A percentile compares a stretch with the other conserved stretches of the same genome.
Evolutionary conservation across 2,888 invertebrate genomes (phyloP).

Genomic region (Erpobdella octoculata): DNA sequence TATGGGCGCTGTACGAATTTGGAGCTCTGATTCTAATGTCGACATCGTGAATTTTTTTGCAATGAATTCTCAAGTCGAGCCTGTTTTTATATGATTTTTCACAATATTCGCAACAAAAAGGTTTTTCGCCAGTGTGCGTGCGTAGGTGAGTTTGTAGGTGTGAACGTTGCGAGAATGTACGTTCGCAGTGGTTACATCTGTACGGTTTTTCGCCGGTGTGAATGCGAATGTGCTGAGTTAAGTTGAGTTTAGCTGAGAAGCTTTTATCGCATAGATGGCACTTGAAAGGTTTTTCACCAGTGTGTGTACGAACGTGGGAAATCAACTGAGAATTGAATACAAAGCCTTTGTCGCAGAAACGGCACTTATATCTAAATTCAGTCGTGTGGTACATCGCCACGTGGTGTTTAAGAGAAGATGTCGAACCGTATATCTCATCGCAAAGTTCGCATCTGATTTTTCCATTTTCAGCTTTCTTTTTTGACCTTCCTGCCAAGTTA

Average conservation of each 20-base stretch:
- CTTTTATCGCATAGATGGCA: constrained; percentile 15
- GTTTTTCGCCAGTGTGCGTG: constrained; percentile 25
- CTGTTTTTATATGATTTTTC: constrained; percentile 22
- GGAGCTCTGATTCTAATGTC: constrained; percentile 11
- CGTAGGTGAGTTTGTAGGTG: constrained; percentile 15
- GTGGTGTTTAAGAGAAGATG: no score
- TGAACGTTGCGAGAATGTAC: constrained; percentile 7
- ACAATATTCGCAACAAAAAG: constrained; percentile 14
- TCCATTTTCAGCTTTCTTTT: no score
- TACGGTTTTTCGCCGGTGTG: constrained; percentile 18
- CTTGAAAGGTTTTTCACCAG: not conserved
- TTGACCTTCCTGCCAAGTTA: no score
- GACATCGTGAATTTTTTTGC: not conserved
- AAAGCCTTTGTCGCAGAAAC: constrained; percentile 12
- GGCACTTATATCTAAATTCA: constrained; percentile 2
- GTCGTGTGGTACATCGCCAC: no score
- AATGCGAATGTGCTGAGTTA: constrained; percentile 18
- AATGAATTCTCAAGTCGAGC: constrained; percentile 16
- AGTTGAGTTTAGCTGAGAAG: constrained; percentile 1
- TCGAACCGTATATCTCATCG: no score
- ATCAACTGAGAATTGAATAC: constrained; percentile 7
- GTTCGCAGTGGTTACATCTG: not conserved
- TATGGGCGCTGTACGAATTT: no score
- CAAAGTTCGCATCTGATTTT: no score
- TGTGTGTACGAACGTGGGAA: constrained; percentile 14